These are phyloP conservation scores for Holotrichia oblita DNA, from an alignment of 1,140 invertebrate species.

Conservation along the genomic window DNA sequence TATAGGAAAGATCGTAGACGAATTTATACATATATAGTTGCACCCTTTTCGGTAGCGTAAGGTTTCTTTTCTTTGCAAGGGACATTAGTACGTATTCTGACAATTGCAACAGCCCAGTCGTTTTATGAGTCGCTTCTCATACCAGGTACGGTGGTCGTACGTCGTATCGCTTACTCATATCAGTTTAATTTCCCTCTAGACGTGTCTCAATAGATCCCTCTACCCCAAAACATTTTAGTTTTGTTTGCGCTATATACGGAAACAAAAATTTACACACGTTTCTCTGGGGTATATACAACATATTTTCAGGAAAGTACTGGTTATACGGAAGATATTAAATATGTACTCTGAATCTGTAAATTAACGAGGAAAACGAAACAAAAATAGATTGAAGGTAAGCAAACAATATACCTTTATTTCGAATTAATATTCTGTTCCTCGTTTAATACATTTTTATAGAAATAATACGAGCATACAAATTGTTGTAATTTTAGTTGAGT, in stretches of 20 bases:
- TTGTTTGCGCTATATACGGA: constrained; percentile 25
- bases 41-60: neutral
- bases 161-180: constrained; percentile 39
- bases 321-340: neutral
- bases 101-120: neutral
- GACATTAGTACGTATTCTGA: neutral
- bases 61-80: neutral
- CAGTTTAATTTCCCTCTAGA: constrained; percentile 43
- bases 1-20: too few relatives aligned
- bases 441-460: too few relatives aligned
- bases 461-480: too few relatives aligned
- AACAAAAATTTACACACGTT: constrained; percentile 18
- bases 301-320: neutral
- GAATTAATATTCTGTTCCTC: too few relatives aligned
- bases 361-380: neutral
- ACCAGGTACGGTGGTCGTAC: neutral
- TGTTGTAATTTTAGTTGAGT: too few relatives aligned
- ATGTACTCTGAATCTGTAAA: neutral
- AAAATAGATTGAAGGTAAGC: too few relatives aligned
- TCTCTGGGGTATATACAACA: neutral
- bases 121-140: neutral
- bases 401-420: too few relatives aligned
- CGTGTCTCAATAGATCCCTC: neutral
- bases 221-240: constrained; percentile 23
- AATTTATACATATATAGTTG: neutral